These are phyloP conservation scores for Montipora capitata DNA, from an alignment of 92 coral and sea anemone genomes.

Conservation along the genomic window DNA sequence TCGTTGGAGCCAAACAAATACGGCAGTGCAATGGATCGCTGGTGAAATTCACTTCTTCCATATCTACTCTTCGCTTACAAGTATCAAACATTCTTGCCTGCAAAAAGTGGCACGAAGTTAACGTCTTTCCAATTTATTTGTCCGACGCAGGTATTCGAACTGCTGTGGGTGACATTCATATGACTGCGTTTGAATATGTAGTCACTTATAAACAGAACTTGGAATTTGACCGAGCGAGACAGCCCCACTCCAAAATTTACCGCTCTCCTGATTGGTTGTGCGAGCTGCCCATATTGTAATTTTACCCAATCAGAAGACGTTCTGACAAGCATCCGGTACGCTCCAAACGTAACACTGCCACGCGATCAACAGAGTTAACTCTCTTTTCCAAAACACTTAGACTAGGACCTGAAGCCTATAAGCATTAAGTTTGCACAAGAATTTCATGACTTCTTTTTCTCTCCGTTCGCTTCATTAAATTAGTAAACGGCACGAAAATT, in stretches of 20 bases:
- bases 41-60: slow-evolving; percentile 45
- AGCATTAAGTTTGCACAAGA: neutral
- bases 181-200: slow-evolving; percentile 8
- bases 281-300: neutral
- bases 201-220: slow-evolving; percentile 2
- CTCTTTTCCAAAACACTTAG: neutral
- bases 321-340: slow-evolving; percentile 31
- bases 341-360: slow-evolving; percentile 51
- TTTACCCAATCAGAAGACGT: slow-evolving; percentile 21
- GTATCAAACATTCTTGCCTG: slow-evolving; percentile 33
- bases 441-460: neutral
- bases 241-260: neutral
- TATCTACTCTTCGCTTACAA: slow-evolving; percentile 29
- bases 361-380: slow-evolving; percentile 14
- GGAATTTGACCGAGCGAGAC: slow-evolving; percentile 19
- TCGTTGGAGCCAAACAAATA: slow-evolving; percentile 47
- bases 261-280: slow-evolving; percentile 30
- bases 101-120: neutral
- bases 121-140: neutral
- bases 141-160: neutral
- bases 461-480: neutral
- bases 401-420: neutral
- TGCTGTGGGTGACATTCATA: slow-evolving; percentile 34
- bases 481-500: neutral
- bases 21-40: slow-evolving; percentile 45